Base-by-base conservation (phyloP, 1,140 invertebrate species). In the Neotoxoptera formosana region DNA sequence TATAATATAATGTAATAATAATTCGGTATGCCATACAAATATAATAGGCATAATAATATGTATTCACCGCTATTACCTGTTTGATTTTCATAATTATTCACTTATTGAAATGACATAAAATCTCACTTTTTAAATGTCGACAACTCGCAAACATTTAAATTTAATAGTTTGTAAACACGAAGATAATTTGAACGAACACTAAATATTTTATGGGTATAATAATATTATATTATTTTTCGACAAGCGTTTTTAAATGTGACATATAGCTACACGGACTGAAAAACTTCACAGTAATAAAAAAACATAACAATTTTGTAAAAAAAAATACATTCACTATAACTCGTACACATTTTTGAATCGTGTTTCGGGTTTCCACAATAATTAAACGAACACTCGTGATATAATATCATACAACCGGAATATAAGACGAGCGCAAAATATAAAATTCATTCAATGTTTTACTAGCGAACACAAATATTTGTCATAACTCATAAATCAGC, bases 401-500 rank as follows among this genome's bases (percentile, higher is more conserved):
- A 84, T 25, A 25, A n/a, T 30, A 47, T 45, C 36, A 30, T 23
- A 60, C 45, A 76, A 76, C 60, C 53, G 90, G 60, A 45, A 76
- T 91, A 76, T 20, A 51, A 25, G 48, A 36, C 88, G 51, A 60
- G 88, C 34, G 14, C 34, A 90, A 90, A 47, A 47, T 47, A 60
- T n/a, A n/a, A 48, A n/a, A 20, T 34, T 34, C 36, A 60, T 90
- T 67, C 53, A 45, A 56, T 90, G 89, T 91, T 91, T 91, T 34
- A 41, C 90, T 20, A 21, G n/a, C 60, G 76, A 8, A 25, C 51
- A 87, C 47, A 56, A 23, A 90, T 25, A 47, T 91, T 91, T 76
- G 90, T 91, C 90, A 91, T 91, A 91, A 91, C 90, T 47, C 90
- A 91, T 91, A 91, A 91, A 91, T 91, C 90, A 91, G 23, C 41